Conservation (phyloP, 2,113 vertebrate genomes). For the Corythaeola cristata region DNA sequence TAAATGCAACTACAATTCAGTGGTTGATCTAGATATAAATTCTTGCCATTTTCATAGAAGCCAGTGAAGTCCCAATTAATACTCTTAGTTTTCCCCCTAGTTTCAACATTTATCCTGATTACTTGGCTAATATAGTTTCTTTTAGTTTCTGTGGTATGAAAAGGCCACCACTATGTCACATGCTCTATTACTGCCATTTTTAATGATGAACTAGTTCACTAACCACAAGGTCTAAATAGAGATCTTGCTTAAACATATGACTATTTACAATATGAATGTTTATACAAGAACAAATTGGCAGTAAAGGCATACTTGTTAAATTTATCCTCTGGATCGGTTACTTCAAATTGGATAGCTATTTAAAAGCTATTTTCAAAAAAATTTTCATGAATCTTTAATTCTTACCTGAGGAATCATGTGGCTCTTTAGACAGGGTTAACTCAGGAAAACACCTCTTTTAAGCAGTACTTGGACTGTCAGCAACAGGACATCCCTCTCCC, state of each 20-base stretch:
- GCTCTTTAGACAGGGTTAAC: not conserved
- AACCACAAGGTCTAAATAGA: not conserved
- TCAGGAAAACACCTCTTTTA: not conserved
- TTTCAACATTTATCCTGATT: not conserved
- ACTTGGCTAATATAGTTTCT: not conserved
- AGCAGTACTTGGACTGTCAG: not conserved
- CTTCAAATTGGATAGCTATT: not conserved
- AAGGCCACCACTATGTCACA: not conserved
- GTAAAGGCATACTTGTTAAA: slow-evolving; percentile 3
- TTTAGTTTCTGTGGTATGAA: not conserved
- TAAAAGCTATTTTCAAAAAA: not conserved
- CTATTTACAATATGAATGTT: not conserved
- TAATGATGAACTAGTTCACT: not conserved
- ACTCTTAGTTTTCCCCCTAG: not conserved
- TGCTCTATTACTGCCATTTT: not conserved
- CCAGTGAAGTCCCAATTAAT: not conserved
- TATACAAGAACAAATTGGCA: slow-evolving; percentile 7
- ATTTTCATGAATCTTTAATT: not conserved
- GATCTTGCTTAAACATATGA: not conserved
- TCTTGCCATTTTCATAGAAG: not conserved
- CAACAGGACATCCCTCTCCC: not conserved
- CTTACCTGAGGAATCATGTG: not conserved
- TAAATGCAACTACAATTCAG: not conserved
- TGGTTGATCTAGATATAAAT: not conserved
- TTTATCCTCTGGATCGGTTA: not conserved